Base-by-base conservation (phyloP, 2,113 vertebrate genomes). In the Hydrolagus affinis region DNA sequence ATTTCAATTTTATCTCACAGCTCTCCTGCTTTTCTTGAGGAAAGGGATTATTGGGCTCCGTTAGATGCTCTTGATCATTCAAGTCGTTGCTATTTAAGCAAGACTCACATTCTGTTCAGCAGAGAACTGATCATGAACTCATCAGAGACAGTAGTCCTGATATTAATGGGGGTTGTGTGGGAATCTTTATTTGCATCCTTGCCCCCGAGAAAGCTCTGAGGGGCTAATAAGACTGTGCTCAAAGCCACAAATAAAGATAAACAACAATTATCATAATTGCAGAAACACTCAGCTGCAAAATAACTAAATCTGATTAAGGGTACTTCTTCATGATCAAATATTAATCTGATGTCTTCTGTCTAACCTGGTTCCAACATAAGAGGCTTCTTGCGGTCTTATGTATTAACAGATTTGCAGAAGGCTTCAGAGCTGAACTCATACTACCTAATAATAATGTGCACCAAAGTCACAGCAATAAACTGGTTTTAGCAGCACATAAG, bases 231-330 rank as follows among this genome's bases (percentile, higher is more conserved):
- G 93, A 94, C 95, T 92, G 92, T 87, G 91, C 91, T 90, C 91
- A 92, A 91, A 94, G 91, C 92, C 93, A 92, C 91, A 93, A 92
- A 93, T 92, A 93, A 94, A 96, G 93, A 95, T 94, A 95, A 96
- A 95, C 78, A 94, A 96, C 96, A 97, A 97, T 99, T 97, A 97
- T 97, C 93, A 95, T 98, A 96, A 98, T 98, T 96, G 95, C 94
- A 94, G 93, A 93, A 96, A 95, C 95, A 94, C 94, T 96, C 94
- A 93, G 92, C 91, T 87, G 89, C 90, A 93, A 94, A 96, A 96
- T 95, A 95, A 94, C 94, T 93, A 95, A 93, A 97, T 95, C 95
- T 95, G 96, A 98, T 97, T 97, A 97, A 95, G 95, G 91, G 93
- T 93, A 93, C 96, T 97, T 95, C 94, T 94, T 89, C 92, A 92